phyloP scores from a whole-genome alignment of 2,113 vertebrate species.

The Colinus virginianus region DNA sequence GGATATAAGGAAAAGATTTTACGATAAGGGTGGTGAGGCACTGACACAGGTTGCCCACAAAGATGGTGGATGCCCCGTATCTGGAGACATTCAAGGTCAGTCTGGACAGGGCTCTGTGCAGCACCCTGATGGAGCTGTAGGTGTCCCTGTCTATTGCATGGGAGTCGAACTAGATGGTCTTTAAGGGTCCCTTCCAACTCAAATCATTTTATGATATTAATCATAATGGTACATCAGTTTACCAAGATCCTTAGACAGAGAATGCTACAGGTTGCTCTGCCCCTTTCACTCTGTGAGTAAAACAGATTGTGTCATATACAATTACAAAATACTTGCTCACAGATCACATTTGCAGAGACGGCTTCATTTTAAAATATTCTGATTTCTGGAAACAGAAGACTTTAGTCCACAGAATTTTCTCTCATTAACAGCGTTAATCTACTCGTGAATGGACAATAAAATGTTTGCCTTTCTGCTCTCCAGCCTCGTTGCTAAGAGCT shows the following conservation, averaged over 20 bases:
- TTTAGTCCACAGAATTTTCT: background rate
- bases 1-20: too few species aligned
- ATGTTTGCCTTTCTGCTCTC: background rate
- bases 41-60: too few species aligned
- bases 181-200: too few species aligned
- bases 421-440: background rate
- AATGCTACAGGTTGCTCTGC: background rate
- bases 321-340: background rate
- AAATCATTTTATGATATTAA: background rate
- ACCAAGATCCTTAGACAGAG: background rate
- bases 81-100: too few species aligned
- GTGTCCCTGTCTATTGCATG: too few species aligned
- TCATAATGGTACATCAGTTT: background rate
- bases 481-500: slow-evolving; percentile 37
- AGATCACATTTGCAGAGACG: background rate
- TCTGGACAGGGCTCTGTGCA: too few species aligned
- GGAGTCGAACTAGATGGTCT: too few species aligned
- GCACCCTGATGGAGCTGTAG: too few species aligned
- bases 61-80: too few species aligned
- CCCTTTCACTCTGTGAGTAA: background rate
- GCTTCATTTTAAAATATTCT: background rate
- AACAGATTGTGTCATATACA: background rate
- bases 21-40: too few species aligned
- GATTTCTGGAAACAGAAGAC: slow-evolving; percentile 12
- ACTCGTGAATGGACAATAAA: background rate